phyloP scores from a whole-genome alignment of 2,113 vertebrate genomes.

The Choloepus hoffmanni region DNA sequence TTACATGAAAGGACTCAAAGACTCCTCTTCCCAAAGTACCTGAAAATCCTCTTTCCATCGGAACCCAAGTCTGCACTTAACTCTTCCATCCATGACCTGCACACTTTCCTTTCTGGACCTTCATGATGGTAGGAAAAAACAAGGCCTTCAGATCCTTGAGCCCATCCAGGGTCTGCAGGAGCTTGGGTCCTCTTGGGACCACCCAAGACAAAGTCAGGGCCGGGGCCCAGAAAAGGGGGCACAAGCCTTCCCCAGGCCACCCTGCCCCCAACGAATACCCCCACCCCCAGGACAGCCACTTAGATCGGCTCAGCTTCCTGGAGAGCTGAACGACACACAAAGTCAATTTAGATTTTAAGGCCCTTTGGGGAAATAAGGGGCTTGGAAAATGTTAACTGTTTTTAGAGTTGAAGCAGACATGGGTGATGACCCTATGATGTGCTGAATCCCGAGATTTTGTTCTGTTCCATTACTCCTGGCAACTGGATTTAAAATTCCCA shows the following conservation, averaged over 20 bases:
- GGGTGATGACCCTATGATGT: slow-evolving; percentile 3
- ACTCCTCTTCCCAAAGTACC: not conserved
- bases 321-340: slow-evolving; percentile 51
- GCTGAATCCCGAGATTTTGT: slow-evolving; percentile 33
- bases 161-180: rapidly evolving
- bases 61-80: not conserved
- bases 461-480: slow-evolving; percentile 53
- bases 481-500: not conserved
- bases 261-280: not conserved
- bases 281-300: not conserved
- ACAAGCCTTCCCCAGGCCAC: not conserved
- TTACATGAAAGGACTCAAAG: not conserved
- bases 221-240: not conserved
- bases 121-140: not conserved
- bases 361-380: no score
- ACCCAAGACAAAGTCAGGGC: not conserved
- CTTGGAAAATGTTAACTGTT: not conserved
- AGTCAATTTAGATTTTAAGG: not conserved
- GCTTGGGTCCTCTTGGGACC: not conserved
- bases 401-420: slow-evolving; percentile 33
- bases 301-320: not conserved
- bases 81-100: not conserved
- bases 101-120: not conserved
- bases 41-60: not conserved
- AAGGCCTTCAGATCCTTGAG: not conserved